Conservation (phyloP, 2,113 vertebrate species). For the Raja brachyura region DNA sequence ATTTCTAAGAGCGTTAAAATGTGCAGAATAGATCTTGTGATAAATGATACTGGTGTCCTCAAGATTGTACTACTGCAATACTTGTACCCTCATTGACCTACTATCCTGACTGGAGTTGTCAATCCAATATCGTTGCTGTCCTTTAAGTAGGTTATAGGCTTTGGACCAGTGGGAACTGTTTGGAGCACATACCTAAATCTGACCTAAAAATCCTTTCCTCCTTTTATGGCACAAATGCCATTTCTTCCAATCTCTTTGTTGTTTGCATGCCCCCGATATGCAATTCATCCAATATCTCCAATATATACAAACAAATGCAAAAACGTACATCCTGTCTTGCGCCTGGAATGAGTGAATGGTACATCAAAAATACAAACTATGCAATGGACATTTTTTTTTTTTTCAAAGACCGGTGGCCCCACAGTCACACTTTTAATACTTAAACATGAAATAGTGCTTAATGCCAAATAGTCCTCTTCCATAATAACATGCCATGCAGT, state of each 20-base stretch:
- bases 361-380: conserved; percentile 16
- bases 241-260: neutral
- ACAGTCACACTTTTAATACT: neutral
- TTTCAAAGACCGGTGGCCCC: neutral
- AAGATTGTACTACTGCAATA: conserved; percentile 6
- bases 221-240: neutral
- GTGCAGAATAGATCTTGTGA: conserved; percentile 29
- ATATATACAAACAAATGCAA: neutral
- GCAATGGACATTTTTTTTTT: neutral
- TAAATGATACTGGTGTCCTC: neutral
- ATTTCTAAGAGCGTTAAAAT: neutral
- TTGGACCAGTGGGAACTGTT: conserved; percentile 4
- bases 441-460: neutral
- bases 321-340: neutral
- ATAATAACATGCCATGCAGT: neutral
- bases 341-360: neutral
- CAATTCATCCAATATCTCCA: neutral
- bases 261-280: neutral
- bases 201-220: neutral
- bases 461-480: neutral
- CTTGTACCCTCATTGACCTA: neutral
- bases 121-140: neutral
- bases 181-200: conserved; percentile 1
- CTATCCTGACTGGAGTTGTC: conserved; percentile 17
- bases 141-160: conserved; percentile 1